Conservation (phyloP, 2,888 invertebrate genomes). For the Odiellus spinosus region DNA sequence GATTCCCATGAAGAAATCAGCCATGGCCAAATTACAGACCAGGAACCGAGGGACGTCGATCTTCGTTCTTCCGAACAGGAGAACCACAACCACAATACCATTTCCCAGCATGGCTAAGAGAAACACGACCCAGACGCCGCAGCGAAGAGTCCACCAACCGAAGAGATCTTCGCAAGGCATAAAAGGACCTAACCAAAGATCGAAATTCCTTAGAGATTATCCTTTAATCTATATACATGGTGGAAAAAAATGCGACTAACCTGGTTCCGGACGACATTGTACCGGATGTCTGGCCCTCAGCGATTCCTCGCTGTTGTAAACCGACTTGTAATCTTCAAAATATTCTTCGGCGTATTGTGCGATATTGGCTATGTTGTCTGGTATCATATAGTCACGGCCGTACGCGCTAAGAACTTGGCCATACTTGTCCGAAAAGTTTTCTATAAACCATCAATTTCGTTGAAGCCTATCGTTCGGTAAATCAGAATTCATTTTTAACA, state of each 20-base stretch:
- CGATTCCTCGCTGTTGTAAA: constrained; percentile 12
- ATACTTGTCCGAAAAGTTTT: constrained; percentile 54
- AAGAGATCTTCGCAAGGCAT: constrained; percentile 88
- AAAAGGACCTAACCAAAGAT: constrained; percentile 52
- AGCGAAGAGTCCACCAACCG: constrained; percentile 93
- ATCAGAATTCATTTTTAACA: neutral
- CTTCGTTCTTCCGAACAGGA: constrained; percentile 70
- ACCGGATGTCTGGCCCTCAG: constrained; percentile 15
- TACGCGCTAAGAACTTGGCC: constrained; percentile 52
- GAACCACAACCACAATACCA: constrained; percentile 83
- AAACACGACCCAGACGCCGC: constrained; percentile 95
- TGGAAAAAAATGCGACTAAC: constrained; percentile 19
- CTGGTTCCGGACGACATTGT: constrained; percentile 24
- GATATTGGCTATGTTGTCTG: constrained; percentile 38
- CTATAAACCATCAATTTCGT: constrained; percentile 30
- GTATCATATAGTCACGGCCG: constrained; percentile 44
- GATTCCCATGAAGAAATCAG: constrained; percentile 93
- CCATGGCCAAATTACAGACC: constrained; percentile 88
- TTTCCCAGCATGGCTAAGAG: constrained; percentile 88
- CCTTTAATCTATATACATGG: neutral
- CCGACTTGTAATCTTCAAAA: constrained; percentile 32
- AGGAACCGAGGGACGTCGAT: constrained; percentile 93
- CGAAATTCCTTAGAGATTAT: neutral
- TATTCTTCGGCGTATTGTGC: constrained; percentile 56
- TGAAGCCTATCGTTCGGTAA: neutral